phyloP scores from a whole-genome alignment of 2,113 vertebrate genomes.

The Guaruba guarouba region DNA sequence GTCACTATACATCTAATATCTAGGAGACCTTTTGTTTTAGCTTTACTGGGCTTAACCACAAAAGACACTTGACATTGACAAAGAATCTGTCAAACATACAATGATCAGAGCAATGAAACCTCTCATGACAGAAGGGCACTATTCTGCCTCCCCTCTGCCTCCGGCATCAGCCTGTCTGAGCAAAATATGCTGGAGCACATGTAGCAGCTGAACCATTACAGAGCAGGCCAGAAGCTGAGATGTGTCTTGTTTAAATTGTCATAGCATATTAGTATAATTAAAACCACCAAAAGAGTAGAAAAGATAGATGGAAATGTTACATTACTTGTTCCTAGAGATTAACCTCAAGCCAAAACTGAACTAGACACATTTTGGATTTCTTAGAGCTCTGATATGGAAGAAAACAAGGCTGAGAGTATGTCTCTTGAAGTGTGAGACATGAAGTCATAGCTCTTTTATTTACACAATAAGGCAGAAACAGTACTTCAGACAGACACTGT shows the following conservation, averaged over 20 bases:
- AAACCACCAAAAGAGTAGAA: conserved; percentile 63
- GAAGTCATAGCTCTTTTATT: conserved; percentile 43
- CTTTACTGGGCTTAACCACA: conserved; percentile 72
- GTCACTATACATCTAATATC: conserved; percentile 74
- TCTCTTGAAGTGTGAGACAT: neutral
- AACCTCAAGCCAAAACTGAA: conserved; percentile 66
- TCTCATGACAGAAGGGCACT: conserved; percentile 68
- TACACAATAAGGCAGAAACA: conserved; percentile 54
- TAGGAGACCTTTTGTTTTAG: conserved; percentile 75
- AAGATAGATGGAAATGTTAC: conserved; percentile 73
- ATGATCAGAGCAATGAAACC: conserved; percentile 71
- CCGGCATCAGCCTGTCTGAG: conserved; percentile 57
- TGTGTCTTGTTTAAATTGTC: conserved; percentile 69
- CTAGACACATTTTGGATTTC: conserved; percentile 36
- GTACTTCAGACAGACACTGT: conserved; percentile 31
- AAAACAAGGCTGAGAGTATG: neutral
- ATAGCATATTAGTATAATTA: conserved; percentile 71
- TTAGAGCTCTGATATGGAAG: conserved; percentile 42
- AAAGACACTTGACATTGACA: conserved; percentile 78
- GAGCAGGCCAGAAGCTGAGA: conserved; percentile 60
- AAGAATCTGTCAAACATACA: conserved; percentile 74
- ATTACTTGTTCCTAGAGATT: conserved; percentile 67
- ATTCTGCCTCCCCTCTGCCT: conserved; percentile 40
- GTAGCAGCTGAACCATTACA: conserved; percentile 63
- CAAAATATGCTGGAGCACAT: conserved; percentile 53